Evolutionary conservation across 2,113 vertebrate species (phyloP).

Genomic region (Ammodramus savannarum): DNA sequence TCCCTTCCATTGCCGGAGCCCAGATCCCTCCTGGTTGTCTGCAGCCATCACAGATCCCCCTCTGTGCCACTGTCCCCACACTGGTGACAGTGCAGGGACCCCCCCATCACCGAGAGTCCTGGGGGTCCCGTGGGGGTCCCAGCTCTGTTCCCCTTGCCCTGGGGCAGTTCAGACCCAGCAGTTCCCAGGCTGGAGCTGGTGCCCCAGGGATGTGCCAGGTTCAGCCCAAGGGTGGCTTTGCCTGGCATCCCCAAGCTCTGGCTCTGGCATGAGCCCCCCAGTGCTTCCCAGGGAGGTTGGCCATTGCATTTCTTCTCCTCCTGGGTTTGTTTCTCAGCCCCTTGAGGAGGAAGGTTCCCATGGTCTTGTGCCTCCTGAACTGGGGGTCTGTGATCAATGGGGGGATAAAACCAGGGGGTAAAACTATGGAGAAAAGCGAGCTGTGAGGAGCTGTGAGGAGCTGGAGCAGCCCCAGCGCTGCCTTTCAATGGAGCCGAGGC

Average conservation of each 20-base stretch:
- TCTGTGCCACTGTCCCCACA: neutral
- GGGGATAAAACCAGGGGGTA: neutral
- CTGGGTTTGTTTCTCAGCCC: neutral
- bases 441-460: neutral
- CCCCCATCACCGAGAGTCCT: neutral
- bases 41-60: neutral
- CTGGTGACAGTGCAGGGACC: neutral
- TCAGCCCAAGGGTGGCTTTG: neutral
- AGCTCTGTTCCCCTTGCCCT: neutral
- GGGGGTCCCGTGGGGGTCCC: neutral
- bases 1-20: neutral
- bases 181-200: neutral
- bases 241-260: neutral
- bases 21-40: fast-evolving
- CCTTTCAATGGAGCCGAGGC: neutral
- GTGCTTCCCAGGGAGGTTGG: neutral
- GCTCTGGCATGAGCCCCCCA: neutral
- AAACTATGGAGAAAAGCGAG: neutral
- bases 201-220: neutral
- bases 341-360: neutral
- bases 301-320: neutral
- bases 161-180: neutral
- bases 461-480: neutral
- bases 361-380: neutral
- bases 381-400: neutral